These are phyloP conservation scores for Norana najaformis DNA, from an alignment of 2,888 invertebrate genomes.

Conservation along the genomic window DNA sequence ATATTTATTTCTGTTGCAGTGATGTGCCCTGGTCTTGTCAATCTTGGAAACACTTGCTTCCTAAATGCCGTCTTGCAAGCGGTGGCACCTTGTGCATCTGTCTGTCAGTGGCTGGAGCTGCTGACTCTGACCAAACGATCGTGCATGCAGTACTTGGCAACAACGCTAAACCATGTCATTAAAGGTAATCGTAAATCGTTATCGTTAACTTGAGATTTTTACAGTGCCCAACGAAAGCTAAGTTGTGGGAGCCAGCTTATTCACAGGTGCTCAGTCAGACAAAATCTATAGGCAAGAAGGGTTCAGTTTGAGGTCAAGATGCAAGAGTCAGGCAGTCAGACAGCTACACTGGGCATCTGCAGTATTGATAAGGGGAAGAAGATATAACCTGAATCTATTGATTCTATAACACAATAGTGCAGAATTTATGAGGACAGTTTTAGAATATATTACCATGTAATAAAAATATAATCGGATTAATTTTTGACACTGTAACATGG, in stretches of 20 bases:
- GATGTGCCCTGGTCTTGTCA: conserved; percentile 74
- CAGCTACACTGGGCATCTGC: not conserved
- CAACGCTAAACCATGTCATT: conserved; percentile 49
- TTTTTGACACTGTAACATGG: not conserved
- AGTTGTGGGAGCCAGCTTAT: too few species aligned
- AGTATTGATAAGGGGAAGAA: too few species aligned
- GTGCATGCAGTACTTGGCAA: conserved; percentile 46
- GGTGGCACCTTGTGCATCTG: conserved; percentile 81
- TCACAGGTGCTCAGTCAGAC: too few species aligned
- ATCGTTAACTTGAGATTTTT: too few species aligned
- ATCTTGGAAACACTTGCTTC: conserved; percentile 90
- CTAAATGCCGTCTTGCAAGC: conserved; percentile 88
- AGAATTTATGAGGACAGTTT: not conserved
- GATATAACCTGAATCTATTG: not conserved
- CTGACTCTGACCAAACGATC: conserved; percentile 55
- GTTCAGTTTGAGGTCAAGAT: too few species aligned
- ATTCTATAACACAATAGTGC: not conserved
- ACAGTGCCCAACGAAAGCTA: too few species aligned
- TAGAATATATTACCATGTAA: not conserved
- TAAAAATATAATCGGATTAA: not conserved
- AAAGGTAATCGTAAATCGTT: too few species aligned
- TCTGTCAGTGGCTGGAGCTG: conserved; percentile 78
- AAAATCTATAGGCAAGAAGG: too few species aligned
- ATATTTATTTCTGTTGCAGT: conserved; percentile 47
- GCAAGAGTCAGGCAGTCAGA: too few species aligned